phyloP scores from a whole-genome alignment of 1,140 invertebrate genomes.

The Sitobion miscanthi region DNA sequence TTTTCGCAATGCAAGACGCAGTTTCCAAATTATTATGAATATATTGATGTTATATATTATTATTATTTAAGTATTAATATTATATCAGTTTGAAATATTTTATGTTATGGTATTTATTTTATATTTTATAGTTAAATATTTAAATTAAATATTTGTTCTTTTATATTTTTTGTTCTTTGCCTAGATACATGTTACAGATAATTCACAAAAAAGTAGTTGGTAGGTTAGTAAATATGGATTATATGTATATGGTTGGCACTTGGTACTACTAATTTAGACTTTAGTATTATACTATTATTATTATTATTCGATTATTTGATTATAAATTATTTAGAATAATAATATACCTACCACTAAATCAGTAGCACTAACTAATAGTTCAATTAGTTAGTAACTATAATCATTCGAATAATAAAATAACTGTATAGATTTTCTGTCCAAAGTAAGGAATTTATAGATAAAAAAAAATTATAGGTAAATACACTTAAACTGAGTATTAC shows the following conservation, averaged over 20 bases:
- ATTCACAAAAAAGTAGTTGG: slow-evolving; percentile 30
- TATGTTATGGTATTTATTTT: slow-evolving; percentile 19
- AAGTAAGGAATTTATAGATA: no score
- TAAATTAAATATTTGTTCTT: slow-evolving; percentile 39
- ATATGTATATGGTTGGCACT: slow-evolving; percentile 22
- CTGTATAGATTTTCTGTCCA: no score
- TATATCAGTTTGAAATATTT: slow-evolving; percentile 21
- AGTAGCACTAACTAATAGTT: slow-evolving; percentile 23
- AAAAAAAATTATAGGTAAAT: no score
- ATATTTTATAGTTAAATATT: background rate
- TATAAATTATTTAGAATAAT: background rate
- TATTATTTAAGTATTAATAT: slow-evolving; percentile 16
- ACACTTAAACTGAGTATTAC: no score
- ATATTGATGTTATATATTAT: background rate
- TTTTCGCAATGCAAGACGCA: background rate
- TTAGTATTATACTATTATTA: slow-evolving; percentile 21
- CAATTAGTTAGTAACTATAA: no score
- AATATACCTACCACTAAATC: slow-evolving; percentile 28
- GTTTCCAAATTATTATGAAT: slow-evolving; percentile 18
- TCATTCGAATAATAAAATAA: background rate
- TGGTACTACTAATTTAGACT: slow-evolving; percentile 13
- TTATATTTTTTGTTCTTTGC: slow-evolving; percentile 21
- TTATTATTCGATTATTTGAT: slow-evolving; percentile 36
- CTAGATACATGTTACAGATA: slow-evolving; percentile 20
- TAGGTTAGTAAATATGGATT: background rate